phyloP scores from a whole-genome alignment of 2,113 vertebrate species.

The Rhabdomys dilectus region DNA sequence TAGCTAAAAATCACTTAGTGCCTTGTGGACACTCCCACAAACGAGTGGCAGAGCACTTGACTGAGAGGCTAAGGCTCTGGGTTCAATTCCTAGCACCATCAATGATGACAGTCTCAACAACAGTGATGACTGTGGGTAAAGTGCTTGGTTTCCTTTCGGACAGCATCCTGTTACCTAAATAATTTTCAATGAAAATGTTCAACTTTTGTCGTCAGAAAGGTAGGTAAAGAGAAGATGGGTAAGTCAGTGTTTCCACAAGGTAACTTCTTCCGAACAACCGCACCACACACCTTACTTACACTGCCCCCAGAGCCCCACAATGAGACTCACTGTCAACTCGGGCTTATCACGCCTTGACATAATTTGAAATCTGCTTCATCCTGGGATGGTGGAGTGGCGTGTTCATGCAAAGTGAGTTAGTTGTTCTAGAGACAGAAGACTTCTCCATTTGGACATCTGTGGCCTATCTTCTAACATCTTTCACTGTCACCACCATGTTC shows the following conservation, averaged over 20 bases:
- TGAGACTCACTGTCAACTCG: fast-evolving
- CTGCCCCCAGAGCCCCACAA: background rate
- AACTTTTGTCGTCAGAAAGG: background rate
- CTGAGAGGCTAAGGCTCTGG: background rate
- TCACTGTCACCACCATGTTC: fast-evolving
- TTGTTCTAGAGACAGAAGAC: background rate
- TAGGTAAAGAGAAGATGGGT: background rate
- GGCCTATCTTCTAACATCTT: too few species aligned
- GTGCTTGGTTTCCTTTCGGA: background rate
- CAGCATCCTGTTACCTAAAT: background rate
- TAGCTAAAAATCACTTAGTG: background rate
- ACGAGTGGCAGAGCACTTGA: too few species aligned
- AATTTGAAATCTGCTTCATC: background rate
- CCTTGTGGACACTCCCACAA: background rate
- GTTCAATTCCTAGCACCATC: background rate
- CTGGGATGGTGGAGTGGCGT: background rate
- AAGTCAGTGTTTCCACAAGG: background rate
- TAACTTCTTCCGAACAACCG: background rate
- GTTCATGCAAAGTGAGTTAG: background rate
- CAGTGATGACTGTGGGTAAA: background rate
- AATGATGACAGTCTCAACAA: background rate
- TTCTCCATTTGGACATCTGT: too few species aligned
- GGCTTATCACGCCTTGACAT: background rate
- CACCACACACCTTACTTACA: background rate
- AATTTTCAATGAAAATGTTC: background rate